Evolutionary conservation across 35 echinoderm and acorn worm species (phyloP).

Genomic region (Holothuria glaberrima): DNA sequence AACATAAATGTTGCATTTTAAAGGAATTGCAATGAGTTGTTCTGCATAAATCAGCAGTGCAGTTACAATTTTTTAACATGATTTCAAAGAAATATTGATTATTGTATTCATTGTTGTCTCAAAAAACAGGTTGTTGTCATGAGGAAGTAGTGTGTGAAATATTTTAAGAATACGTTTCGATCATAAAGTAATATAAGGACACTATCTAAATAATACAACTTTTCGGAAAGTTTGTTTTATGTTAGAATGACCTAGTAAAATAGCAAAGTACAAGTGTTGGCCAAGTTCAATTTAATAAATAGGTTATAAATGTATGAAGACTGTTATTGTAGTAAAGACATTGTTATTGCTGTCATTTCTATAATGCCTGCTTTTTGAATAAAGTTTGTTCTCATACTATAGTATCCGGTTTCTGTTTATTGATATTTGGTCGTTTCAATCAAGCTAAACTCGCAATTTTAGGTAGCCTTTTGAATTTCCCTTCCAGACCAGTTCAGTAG

Average conservation of each 20-base stretch:
- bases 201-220: background rate
- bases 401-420: conserved; percentile 9
- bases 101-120: background rate
- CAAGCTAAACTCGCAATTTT: no score
- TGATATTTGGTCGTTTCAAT: conserved; percentile 14
- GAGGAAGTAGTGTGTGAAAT: background rate
- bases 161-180: background rate
- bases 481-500: background rate
- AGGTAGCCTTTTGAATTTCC: background rate
- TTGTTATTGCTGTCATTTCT: no score
- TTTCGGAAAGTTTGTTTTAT: background rate
- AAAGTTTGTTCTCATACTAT: background rate
- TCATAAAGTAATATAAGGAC: background rate
- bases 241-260: background rate
- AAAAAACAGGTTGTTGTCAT: background rate
- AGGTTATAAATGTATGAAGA: no score
- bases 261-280: background rate
- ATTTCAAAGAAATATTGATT: no score
- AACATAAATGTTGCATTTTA: no score
- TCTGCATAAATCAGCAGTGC: no score
- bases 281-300: no score
- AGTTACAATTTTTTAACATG: no score
- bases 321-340: no score
- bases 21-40: no score
- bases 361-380: no score